Evolutionary conservation across 2,113 vertebrate genomes (phyloP), one percentile per base, ranked within the genome.

Genomic region (Cariama cristata): DNA sequence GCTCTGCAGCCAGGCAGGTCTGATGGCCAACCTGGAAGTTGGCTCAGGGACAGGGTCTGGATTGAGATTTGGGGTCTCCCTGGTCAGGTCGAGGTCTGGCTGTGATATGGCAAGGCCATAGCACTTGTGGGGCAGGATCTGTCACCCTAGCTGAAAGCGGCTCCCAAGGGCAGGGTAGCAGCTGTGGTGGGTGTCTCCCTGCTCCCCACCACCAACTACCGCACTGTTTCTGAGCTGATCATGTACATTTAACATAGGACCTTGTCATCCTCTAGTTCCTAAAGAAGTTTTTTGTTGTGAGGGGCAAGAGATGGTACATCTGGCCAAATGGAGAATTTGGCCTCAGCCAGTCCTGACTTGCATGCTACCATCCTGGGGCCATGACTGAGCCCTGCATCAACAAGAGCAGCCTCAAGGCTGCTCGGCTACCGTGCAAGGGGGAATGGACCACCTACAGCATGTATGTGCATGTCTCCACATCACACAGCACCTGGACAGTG

Each of bases 21-120:
- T 74, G 52, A 42, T 0, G 3, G 66, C 45, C n/a, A 68, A 1
- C 35, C 3, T 8, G 32, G 32, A 66, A 30, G 15, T 11, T 1
- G 4, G 26, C 22, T 50, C 7, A 32, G 44, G 20, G 40, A 6
- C 60, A 74, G 23, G 9, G 11, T 62, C 60, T 49, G 42, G 28
- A 32, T 6, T 62, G 35, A 68, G 42, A 85, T 80, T 26, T 68
- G 55, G 35, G 35, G 5, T 50, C 55, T 62, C 42, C 32, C 22
- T 60, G 59, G 59, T 56, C 35, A 64, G 42, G 6, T 16, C 49
- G 55, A 38, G 28, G 14, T 20, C 40, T 56, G 58, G 9, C 64
- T 76, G 50, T 44, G 56, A 14, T 38, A 23, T 71, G 32, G 23
- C 0, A 0, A 72, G 38, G 21, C 38, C 45, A 23, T 42, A 77